These are phyloP conservation scores for Microtus montanus DNA, from an alignment of 2,113 vertebrate species.

Conservation along the genomic window DNA sequence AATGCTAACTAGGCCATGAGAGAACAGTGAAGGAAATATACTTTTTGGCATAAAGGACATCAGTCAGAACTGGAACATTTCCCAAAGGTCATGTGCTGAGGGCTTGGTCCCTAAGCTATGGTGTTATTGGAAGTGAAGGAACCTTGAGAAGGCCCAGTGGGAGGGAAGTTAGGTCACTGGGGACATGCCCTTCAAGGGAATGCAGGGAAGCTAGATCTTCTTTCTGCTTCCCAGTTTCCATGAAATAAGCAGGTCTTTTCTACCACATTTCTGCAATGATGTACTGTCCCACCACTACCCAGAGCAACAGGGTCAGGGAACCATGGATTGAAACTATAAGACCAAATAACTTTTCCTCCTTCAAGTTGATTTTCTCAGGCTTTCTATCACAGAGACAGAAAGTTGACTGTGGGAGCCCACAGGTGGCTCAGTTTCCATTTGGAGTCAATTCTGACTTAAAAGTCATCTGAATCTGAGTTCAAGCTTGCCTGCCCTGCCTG, in stretches of 20 bases:
- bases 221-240: neutral
- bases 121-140: neutral
- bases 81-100: neutral
- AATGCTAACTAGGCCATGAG: neutral
- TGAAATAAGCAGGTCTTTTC: neutral
- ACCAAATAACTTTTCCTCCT: neutral
- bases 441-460: too few species aligned
- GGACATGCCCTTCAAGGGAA: too few species aligned
- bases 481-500: too few species aligned
- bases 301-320: neutral
- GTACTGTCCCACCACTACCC: neutral
- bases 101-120: neutral
- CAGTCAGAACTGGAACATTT: neutral
- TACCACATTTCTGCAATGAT: neutral
- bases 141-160: neutral
- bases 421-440: too few species aligned
- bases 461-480: too few species aligned
- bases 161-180: neutral
- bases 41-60: neutral
- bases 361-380: neutral
- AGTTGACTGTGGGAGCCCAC: too few species aligned
- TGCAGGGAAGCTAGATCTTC: neutral
- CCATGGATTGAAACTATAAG: neutral
- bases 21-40: neutral
- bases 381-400: neutral